Base-by-base conservation (phyloP, 2,113 vertebrate genomes). In the Myanophis thanlyinensis region DNA sequence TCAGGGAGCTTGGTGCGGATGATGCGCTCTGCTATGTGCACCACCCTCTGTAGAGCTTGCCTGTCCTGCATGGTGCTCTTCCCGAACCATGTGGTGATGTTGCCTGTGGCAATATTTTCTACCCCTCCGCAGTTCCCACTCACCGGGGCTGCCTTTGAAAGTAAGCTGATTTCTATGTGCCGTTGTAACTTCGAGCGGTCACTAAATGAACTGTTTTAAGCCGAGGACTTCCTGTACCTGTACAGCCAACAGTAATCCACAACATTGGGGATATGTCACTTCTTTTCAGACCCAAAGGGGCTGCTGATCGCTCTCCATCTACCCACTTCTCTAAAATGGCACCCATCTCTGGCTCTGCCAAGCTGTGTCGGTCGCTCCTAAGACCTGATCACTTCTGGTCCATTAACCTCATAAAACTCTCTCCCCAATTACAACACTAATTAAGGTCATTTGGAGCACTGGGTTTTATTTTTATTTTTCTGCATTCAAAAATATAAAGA, bases 391-490 rank as follows among this genome's bases (percentile, higher is more conserved):
- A 92, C 97, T 97, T 97, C 97, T 95, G 95, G 97, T 93, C 95
- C 97, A 97, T 97, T 98, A 97, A 97, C 97, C 97, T 97, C 97
- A 97, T 96, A 86, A 93, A 96, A 95, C 95, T 94, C 95, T 94
- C 90, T 96, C 27, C 27, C 27, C 97, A 96, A 97, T 97, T 96
- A 97, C 97, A 94, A 92, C 95, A 89, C 94, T 96, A 96, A 96
- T 95, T 95, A 94, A 91, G 95, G 95, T 94, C 96, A 94, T 94
- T 85, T 95, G 85, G 62, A 80, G 93, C 94, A 92, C 73, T 93
- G 92, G 85, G 18, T 22, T 56, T 56, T 25, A n/a, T n/a, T 94
- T 95, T 95, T 91, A 95, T 95, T 94, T 95, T 94, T 35, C 35
- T 40, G 96, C 95, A 96, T 95, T 96, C 89, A 35, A 91, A 92